phyloP scores from a whole-genome alignment of 1,140 invertebrate genomes.

The Lordiphosa mommai region DNA sequence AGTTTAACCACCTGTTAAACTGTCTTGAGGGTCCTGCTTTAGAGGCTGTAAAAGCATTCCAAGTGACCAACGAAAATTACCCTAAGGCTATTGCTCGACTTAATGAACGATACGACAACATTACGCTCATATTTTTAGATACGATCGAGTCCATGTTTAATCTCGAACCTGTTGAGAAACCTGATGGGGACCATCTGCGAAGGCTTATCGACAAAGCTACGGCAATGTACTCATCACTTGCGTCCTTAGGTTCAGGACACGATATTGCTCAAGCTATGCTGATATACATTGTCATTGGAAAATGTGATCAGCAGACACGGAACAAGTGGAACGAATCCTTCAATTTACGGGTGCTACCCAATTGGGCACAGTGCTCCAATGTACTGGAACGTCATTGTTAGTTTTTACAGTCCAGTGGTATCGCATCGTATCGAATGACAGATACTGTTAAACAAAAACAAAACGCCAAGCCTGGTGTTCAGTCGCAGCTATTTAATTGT shows the following conservation, averaged over 20 bases:
- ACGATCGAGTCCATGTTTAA: not conserved
- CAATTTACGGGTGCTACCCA: not conserved
- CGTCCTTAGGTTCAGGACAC: no score
- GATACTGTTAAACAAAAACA: not conserved
- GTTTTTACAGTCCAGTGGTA: not conserved
- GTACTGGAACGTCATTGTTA: not conserved
- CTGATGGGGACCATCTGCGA: no score
- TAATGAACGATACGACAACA: not conserved
- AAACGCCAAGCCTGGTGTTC: not conserved
- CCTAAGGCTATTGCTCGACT: not conserved
- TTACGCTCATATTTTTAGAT: not conserved
- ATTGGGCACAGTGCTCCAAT: not conserved
- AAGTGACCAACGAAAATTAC: not conserved
- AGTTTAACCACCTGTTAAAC: no score
- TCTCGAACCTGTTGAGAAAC: not conserved
- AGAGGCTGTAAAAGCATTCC: not conserved
- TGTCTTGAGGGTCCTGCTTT: no score
- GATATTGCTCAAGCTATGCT: no score
- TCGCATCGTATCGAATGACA: not conserved
- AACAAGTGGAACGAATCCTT: no score
- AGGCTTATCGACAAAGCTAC: no score
- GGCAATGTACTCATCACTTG: no score
- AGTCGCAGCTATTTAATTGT: no score
- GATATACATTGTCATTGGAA: no score
- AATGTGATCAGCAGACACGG: no score